Evolutionary conservation across 2,888 invertebrate species (phyloP).

Genomic region (Fragum fragum): DNA sequence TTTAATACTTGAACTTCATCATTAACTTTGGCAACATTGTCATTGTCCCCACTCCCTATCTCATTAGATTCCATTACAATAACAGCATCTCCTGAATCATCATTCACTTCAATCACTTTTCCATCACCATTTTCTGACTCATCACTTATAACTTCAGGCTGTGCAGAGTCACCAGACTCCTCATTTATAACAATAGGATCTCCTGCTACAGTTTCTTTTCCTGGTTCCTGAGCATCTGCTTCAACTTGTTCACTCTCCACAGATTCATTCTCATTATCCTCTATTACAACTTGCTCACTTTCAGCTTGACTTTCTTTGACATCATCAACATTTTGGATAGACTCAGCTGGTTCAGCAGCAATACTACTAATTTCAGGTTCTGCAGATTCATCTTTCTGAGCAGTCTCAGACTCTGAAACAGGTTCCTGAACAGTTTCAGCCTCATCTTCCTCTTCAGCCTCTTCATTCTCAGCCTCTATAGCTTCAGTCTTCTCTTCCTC

Average conservation of each 20-base stretch:
- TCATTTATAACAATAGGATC: conserved; percentile 29
- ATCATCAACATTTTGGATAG: conserved; percentile 38
- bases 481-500: background rate
- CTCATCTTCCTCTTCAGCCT: conserved; percentile 5
- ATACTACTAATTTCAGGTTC: conserved; percentile 13
- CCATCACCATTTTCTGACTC: conserved; percentile 38
- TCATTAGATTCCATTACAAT: conserved; percentile 27
- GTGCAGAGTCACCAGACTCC: conserved; percentile 33
- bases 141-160: conserved; percentile 46
- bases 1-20: background rate
- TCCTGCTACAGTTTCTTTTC: background rate
- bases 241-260: conserved; percentile 46
- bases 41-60: conserved; percentile 6
- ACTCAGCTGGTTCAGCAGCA: conserved; percentile 11
- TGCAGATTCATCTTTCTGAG: background rate
- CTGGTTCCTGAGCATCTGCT: conserved; percentile 15
- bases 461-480: background rate
- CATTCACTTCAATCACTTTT: conserved; percentile 35
- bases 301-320: conserved; percentile 34
- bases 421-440: background rate
- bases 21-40: background rate
- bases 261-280: conserved; percentile 34
- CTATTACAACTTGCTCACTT: conserved; percentile 36
- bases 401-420: background rate
- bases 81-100: conserved; percentile 45